phyloP scores from a whole-genome alignment of 2,113 vertebrate genomes.

The Rafetus swinhoei region DNA sequence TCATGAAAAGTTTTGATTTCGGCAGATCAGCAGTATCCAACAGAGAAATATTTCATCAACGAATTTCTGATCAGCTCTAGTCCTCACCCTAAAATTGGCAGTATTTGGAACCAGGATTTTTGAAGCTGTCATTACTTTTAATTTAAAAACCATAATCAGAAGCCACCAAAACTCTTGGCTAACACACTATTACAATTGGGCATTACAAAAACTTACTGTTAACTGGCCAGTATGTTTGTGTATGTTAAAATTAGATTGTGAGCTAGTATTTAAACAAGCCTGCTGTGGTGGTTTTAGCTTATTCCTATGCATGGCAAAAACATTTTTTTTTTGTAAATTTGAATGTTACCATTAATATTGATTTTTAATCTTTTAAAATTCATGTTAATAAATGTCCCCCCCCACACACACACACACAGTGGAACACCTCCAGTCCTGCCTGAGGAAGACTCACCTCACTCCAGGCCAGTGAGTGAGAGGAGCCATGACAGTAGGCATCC shows the following conservation, averaged over 20 bases:
- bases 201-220: not conserved
- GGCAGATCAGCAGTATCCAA: not conserved
- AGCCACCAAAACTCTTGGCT: fast-evolving
- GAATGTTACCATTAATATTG: not conserved
- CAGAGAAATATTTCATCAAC: fast-evolving
- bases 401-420: no score
- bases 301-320: not conserved
- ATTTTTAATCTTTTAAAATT: not conserved
- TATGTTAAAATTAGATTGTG: not conserved
- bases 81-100: not conserved
- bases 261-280: not conserved
- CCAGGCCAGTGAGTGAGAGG: no score
- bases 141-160: not conserved
- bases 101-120: not conserved
- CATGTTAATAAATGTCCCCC: not conserved
- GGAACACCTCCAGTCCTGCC: no score
- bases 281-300: not conserved
- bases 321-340: not conserved
- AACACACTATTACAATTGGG: not conserved
- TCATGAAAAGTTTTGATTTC: not conserved
- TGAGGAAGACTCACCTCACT: no score
- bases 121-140: not conserved
- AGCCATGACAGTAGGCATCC: no score
- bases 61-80: not conserved
- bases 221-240: not conserved